Base-by-base conservation (phyloP, 2,113 vertebrate species). In the Acrocephalus arundinaceus region DNA sequence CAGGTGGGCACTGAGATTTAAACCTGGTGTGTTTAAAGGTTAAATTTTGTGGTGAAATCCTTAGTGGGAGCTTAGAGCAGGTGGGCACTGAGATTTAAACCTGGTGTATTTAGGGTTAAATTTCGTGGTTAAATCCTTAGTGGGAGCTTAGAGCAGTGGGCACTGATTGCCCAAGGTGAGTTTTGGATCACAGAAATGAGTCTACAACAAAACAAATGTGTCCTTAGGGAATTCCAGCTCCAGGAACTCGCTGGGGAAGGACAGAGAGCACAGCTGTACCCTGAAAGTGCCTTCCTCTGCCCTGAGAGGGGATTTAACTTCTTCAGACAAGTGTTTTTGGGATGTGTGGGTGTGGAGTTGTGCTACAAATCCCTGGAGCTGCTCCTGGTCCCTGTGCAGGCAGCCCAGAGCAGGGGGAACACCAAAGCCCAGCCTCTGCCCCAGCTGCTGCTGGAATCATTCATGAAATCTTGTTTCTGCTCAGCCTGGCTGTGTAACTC, bases 91-190 rank as follows among this genome's bases (percentile, higher is more conserved):
- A 49, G 57, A 16, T 72, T 35, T 43, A n/a, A 85, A 61, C 19
- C 43, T 74, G 1, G 0, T 9, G 1, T 28, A 37, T 7, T 70
- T 24, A 25, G 9, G 12, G 63, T 82, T 11, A 15, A 30, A 39
- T 55, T 37, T 11, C 20, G 1, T 10, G 11, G 4, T 28, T n/a
- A 35, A 35, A 35, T 35, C 35, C 35, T 35, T 35, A 35, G 35
- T 35, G 35, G 45, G 8, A 72, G 30, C 41, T 81, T 13, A 22
- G 55, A 12, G 51, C 58, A 67, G 35, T 21, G 16, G 7, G 54
- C 46, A 7, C 4, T 21, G 6, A 14, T 30, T 41, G 55, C 49
- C 55, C 67, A 54, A 0, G 55, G 67, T 1, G 6, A 31, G 13
- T 31, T 93, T 80, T 55, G 41, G 58, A 27, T 13, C 3, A 15